Base-by-base conservation (phyloP, 2,113 vertebrate genomes). In the Donacobius atricapilla region DNA sequence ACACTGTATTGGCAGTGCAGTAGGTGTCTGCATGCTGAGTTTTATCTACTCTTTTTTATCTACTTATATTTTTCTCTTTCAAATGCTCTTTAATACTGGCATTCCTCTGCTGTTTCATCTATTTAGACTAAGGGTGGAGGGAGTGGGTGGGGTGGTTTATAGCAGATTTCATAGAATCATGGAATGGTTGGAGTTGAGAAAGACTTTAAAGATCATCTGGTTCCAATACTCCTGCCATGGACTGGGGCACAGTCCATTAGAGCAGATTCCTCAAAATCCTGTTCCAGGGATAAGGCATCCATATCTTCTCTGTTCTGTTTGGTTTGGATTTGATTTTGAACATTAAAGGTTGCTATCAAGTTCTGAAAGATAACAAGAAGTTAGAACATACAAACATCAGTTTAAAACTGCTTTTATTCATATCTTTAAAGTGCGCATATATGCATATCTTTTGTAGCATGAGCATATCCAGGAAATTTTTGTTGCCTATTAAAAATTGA, bases 111-210 rank as follows among this genome's bases (percentile, higher is more conserved):
- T 71, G 22, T 64, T 85, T 60, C 20, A 33, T 53, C 3, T 63
- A 14, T 76, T 83, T 73, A 47, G 24, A 56, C 7, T n/a, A n/a
- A 25, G 16, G 3, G 1, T 42, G 40, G 40, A 15, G 40, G 40
- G 40, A 42, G 40, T 12, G 12, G 40, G 13, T 42, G 1, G 21
- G 3, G 0, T 17, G 16, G 11, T 30, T 54, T 9, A 11, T 31
- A 19, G 16, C 13, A 48, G 10, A 48, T 83, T 83, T 76, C 14
- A 35, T 19, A 35, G 25, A 54, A 11, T 61, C 1, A 5, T 53
- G 16, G 16, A 44, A 15, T 61, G 14, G 10, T 35, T 76, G 64
- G 30, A 61, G 11, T 35, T 76, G 39, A n/a, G 35, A 69, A 30
- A 20, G 16, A 15, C 47, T 47, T 68, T 53, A 82, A 47, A 40